A percentile compares a stretch with the other conserved stretches of the same genome.
Conservation (phyloP, 2,113 vertebrate species). For the Engystomops pustulosus region DNA sequence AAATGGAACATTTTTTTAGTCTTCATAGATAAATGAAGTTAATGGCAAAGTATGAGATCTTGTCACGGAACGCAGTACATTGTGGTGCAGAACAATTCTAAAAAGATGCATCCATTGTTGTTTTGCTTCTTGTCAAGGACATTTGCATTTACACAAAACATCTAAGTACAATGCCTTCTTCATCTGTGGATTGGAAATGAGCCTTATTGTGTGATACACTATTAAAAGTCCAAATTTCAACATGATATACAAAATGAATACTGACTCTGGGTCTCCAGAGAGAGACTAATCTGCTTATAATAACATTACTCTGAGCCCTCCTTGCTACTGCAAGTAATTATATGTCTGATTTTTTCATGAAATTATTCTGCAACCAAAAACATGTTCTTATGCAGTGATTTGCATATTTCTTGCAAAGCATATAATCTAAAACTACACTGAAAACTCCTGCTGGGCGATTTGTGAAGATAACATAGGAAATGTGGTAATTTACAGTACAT, state of each 20-base stretch:
- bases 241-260: slow-evolving; percentile 37
- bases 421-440: slow-evolving; percentile 35
- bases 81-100: background rate
- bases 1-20: background rate
- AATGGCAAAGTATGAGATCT: background rate
- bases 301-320: slow-evolving; percentile 42
- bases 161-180: background rate
- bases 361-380: slow-evolving; percentile 43
- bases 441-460: slow-evolving; percentile 8
- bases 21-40: background rate
- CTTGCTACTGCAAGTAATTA: slow-evolving; percentile 53
- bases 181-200: background rate
- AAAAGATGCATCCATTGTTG: background rate
- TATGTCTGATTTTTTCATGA: slow-evolving; percentile 51
- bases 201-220: slow-evolving; percentile 32
- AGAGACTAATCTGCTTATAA: slow-evolving; percentile 54
- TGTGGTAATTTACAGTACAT: slow-evolving; percentile 1
- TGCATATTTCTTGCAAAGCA: slow-evolving; percentile 30
- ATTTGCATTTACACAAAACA: background rate
- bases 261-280: slow-evolving; percentile 26
- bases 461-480: slow-evolving; percentile 4
- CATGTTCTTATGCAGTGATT: slow-evolving; percentile 34
- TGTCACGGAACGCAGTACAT: background rate
- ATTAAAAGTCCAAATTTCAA: slow-evolving; percentile 23
- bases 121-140: background rate